A percentile compares a stretch with the other conserved stretches of the same genome.
These are phyloP conservation scores for Uropsilus gracilis DNA, from an alignment of 2,113 vertebrate genomes.

Conservation along the genomic window DNA sequence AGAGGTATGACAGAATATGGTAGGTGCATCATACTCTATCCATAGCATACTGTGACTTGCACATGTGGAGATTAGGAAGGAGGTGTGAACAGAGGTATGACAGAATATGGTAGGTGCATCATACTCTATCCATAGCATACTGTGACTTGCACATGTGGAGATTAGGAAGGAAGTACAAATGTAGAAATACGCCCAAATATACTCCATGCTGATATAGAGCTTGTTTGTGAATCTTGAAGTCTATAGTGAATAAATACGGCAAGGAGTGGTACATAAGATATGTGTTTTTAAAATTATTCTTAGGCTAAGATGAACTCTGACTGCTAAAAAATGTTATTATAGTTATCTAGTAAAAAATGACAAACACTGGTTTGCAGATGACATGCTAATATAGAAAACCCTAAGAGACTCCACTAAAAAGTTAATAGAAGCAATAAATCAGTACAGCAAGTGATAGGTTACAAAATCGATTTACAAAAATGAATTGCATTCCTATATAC, in stretches of 20 bases:
- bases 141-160: too few relatives aligned
- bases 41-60: not conserved
- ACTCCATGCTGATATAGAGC: not conserved
- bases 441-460: too few relatives aligned
- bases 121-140: not conserved
- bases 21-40: not conserved
- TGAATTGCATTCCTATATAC: too few relatives aligned
- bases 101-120: too few relatives aligned
- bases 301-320: not conserved
- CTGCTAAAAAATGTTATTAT: not conserved
- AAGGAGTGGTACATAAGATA: fast-evolving
- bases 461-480: too few relatives aligned
- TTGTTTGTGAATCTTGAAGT: not conserved
- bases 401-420: too few relatives aligned
- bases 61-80: not conserved
- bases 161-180: not conserved
- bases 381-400: too few relatives aligned
- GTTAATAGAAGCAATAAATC: too few relatives aligned
- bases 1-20: not conserved
- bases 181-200: not conserved
- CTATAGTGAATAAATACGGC: fast-evolving
- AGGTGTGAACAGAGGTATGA: not conserved
- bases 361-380: not conserved
- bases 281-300: not conserved
- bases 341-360: not conserved